Conservation (phyloP, 2,888 invertebrate species). For the Cheilosia vulpina region DNA sequence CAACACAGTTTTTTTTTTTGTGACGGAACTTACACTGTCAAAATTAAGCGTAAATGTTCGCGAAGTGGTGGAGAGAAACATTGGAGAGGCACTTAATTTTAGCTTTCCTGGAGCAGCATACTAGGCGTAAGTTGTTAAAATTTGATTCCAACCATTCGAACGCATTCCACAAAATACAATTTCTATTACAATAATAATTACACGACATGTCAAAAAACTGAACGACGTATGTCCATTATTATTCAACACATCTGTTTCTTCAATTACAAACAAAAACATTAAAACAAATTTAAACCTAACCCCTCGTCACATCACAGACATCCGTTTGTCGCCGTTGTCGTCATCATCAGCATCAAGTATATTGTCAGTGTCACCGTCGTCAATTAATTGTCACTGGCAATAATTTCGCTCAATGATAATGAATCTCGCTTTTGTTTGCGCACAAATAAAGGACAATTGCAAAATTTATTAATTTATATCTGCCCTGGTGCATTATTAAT, state of each 20-base stretch:
- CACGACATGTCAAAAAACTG: background rate
- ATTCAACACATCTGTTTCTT: slow-evolving; percentile 9
- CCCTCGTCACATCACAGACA: slow-evolving; percentile 22
- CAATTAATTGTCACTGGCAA: slow-evolving; percentile 17
- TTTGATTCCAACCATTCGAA: no score
- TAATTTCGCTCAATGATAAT: slow-evolving; percentile 33
- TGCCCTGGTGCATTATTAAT: slow-evolving; percentile 22
- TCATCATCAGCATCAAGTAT: slow-evolving; percentile 14
- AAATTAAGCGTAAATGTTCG: no score
- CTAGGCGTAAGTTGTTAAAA: no score
- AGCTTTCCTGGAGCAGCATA: no score
- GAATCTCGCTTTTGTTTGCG: slow-evolving; percentile 29
- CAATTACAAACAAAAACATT: slow-evolving; percentile 30
- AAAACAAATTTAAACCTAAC: slow-evolving; percentile 13
- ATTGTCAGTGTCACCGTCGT: slow-evolving; percentile 36
- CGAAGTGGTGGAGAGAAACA: no score
- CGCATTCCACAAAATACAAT: background rate
- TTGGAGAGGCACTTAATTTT: no score
- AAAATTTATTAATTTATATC: slow-evolving; percentile 9
- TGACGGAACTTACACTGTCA: no score
- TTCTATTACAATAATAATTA: background rate
- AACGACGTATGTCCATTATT: background rate
- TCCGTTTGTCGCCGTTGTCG: background rate
- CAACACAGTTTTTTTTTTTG: no score
- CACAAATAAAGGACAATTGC: slow-evolving; percentile 37